Base-by-base conservation (phyloP, 1,140 invertebrate genomes). In the Magallana angulata region DNA sequence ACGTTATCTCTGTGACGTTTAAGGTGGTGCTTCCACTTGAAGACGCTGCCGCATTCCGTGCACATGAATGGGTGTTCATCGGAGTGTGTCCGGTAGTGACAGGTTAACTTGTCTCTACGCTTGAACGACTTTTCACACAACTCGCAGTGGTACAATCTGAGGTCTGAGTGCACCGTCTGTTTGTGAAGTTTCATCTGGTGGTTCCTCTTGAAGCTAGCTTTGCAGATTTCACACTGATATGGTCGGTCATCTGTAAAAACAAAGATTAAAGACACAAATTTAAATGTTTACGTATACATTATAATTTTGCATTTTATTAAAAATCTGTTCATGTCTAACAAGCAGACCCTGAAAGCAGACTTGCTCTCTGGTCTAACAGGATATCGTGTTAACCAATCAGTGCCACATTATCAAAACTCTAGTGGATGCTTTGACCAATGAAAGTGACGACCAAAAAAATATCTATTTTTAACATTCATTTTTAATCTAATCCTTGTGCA, bases 11-110 rank as follows among this genome's bases (percentile, higher is more conserved):
- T 84, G 30, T 84, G 82, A 0, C 82, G 82, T 12, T 84, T 84
- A 14, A 84, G 57, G 82, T 84, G 82, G 59, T 84, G 82, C 16
- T 84, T 84, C 82, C 82, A 84, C 58, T 84, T 84, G 58, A 84
- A 84, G 24, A 84, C 82, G 30, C 59, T 84, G 4, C 82, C 82
- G 12, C 82, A 84, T 24, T 84, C 82, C 5, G 58, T 84, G 58
- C 82, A 84, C 82, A 84, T 84, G 82, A 58, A 84, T 4, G 82
- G 82, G 24, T 84, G 82, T 7, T 84, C 82, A 30, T 84, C 82
- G 1, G 57, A 58, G 56, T 84, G 82, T 1, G 82, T 60, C 24
- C 82, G 59, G 7, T 84, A 62, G 24, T 84, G 57, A 36, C 57
- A 84, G 0, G 58, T 36, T 36, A 84, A 30, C 60, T 84, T 84